A percentile compares a stretch with the other conserved stretches of the same genome.
Conservation (phyloP, 2,113 vertebrate species). For the Indicator maculatus region DNA sequence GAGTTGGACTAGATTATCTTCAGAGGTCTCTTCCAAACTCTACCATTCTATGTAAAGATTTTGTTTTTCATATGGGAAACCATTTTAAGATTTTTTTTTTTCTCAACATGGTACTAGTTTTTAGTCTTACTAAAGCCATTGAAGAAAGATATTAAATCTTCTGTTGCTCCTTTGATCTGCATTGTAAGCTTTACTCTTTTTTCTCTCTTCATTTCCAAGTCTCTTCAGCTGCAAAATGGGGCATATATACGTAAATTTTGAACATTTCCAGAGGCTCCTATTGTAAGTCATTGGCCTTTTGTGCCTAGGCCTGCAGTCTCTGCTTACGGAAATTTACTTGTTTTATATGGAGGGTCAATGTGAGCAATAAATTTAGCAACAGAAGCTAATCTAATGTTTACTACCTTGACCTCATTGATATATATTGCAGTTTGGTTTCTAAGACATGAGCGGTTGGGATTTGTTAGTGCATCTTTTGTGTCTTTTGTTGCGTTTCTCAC, state of each 20-base stretch:
- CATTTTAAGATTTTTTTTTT: background rate
- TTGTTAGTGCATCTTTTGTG: constrained; percentile 18
- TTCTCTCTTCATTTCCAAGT: background rate
- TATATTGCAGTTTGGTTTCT: background rate
- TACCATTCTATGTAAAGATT: background rate
- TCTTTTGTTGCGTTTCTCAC: constrained; percentile 35
- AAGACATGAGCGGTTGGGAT: background rate
- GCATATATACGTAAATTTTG: background rate
- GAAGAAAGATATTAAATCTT: background rate
- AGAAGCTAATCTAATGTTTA: background rate
- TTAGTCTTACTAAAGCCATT: background rate
- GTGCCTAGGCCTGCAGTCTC: background rate
- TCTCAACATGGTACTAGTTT: background rate
- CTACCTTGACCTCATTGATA: background rate
- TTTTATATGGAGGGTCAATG: background rate
- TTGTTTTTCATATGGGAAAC: background rate
- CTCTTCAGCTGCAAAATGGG: background rate
- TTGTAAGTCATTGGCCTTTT: background rate
- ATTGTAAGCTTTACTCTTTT: background rate
- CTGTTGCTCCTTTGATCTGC: background rate
- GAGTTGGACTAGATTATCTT: no score
- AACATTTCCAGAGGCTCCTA: background rate
- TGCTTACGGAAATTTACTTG: background rate
- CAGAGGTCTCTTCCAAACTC: no score
- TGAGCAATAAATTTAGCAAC: background rate